Evolutionary conservation across 2,888 invertebrate species (phyloP), one percentile per base, ranked within the genome.

Genomic region (Nemoura dubitans): DNA sequence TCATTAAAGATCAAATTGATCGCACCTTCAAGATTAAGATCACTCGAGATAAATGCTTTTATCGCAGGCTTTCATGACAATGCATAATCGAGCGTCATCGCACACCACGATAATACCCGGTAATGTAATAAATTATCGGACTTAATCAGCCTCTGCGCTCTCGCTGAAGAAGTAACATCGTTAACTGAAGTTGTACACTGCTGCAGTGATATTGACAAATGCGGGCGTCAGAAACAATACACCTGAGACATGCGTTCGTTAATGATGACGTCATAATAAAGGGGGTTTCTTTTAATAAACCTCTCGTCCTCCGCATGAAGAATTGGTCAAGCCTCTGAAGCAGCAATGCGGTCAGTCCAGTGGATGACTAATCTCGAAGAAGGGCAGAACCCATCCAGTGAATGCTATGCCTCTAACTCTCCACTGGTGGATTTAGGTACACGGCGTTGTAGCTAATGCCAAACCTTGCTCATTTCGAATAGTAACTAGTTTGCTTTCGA

Each of bases 1-100:
- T 59, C 59, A 59, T 59, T 59, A 59, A 59, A 59, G 14, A 59
- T 59, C 59, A 59, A 59, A 59, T 59, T 59, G 59, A 59, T 59
- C 59, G 59, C 59, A 59, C 59, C 59, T 59, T 16, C 59, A 14
- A 59, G 59, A 21, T 59, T 59, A 21, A 59, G 59, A 59, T 59
- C 59, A 59, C 16, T 21, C 59, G 59, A 59, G 59, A 59, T 59
- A 59, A 59, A 10, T 59, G 59, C 59, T 59, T 21, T 10, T 59
- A 59, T 59, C 59, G 10, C 59, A 21, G 59, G 59, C 59, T 59
- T 21, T 10, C 59, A 59, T 59, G 59, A 59, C 59, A 59, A 59
- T 59, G 59, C 59, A 59, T 59, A 21, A 36, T 10, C 36, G 36
- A 3, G 36, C 36, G 36, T 36, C 36, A 10, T 36, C 36, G 36